Evolutionary conservation across 2,888 invertebrate species (phyloP), one percentile per base, ranked within the genome.

Genomic region (Acleris emargana): DNA sequence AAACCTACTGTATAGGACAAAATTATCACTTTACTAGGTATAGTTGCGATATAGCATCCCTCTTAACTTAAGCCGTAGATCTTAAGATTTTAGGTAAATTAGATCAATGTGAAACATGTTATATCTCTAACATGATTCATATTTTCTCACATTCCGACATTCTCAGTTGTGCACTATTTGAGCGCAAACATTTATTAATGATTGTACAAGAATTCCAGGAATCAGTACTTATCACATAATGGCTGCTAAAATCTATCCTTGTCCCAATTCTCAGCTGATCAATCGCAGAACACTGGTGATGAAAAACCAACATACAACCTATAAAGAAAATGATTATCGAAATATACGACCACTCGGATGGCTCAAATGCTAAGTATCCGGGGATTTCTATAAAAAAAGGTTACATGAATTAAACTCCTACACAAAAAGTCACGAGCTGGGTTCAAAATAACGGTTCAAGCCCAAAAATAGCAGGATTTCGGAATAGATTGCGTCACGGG

Each of bases 401-500:
- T 70, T 73, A 68, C 69, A 58, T 53, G 73, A 73, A 78, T 78
- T 77, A 74, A 79, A 70, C 68, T 67, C 77, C 78, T 75, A 80
- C 78, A 75, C 76, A 68, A 74, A 74, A 78, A 79, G 71, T 71
- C 68, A 69, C 71, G 69, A 67, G 64, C 67, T 70, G 66, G 67
- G 76, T 80, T 79, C 78, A 82, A 85, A 87, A 85, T 86, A 83
- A 86, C 84, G 79, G 75, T 83, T 73, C 75, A 76, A 75, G 74
- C 78, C 80, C 79, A 75, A 85, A 88, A 90, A 89, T 90, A 90
- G 86, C 78, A 69, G 72, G 72, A 80, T 83, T 86, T 82, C 78
- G 78, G 79, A 79, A 77, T 82, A 71, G 80, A 83, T 88, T 88
- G 84, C 87, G 87, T 88, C 87, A 87, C 74, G 64, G 74, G 80